A percentile compares a stretch with the other conserved stretches of the same genome.
These are phyloP conservation scores for Mionectes macconnelli DNA, from an alignment of 2,113 vertebrate genomes.

Conservation along the genomic window DNA sequence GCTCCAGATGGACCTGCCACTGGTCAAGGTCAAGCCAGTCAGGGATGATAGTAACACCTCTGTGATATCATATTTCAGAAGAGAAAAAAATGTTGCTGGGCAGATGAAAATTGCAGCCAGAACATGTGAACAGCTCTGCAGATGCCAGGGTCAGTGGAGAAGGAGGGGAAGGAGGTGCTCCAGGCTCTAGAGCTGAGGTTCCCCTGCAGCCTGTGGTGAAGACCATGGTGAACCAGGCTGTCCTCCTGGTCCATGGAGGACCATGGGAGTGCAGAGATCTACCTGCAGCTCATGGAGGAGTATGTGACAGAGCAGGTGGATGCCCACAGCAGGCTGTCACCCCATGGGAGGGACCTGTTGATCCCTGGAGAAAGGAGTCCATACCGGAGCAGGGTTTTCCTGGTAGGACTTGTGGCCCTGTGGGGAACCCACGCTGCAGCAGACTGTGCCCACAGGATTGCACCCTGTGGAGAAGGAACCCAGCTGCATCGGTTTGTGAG, in stretches of 20 bases:
- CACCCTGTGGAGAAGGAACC: background rate
- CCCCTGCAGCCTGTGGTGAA: background rate
- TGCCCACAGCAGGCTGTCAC: background rate
- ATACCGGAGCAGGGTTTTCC: background rate
- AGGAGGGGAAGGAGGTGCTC: background rate
- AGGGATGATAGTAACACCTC: background rate
- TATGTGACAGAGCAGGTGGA: background rate
- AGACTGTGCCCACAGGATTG: background rate
- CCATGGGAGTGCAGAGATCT: background rate
- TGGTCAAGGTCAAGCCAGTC: background rate
- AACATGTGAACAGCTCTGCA: background rate
- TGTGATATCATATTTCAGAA: background rate
- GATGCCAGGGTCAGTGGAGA: background rate
- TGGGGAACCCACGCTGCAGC: background rate
- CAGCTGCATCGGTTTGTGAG: background rate
- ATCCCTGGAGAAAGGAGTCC: background rate
- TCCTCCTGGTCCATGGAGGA: background rate
- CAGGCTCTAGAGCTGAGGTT: background rate
- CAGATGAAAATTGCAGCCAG: background rate
- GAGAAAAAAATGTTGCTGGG: background rate
- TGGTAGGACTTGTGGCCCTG: background rate
- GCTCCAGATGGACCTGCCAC: background rate
- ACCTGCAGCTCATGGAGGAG: background rate
- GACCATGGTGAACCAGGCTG: background rate
- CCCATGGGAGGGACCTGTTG: background rate